Evolutionary conservation across 2,113 vertebrate genomes (phyloP), one percentile per base, ranked within the genome.

Genomic region (pig (Sus scrofa)): DNA sequence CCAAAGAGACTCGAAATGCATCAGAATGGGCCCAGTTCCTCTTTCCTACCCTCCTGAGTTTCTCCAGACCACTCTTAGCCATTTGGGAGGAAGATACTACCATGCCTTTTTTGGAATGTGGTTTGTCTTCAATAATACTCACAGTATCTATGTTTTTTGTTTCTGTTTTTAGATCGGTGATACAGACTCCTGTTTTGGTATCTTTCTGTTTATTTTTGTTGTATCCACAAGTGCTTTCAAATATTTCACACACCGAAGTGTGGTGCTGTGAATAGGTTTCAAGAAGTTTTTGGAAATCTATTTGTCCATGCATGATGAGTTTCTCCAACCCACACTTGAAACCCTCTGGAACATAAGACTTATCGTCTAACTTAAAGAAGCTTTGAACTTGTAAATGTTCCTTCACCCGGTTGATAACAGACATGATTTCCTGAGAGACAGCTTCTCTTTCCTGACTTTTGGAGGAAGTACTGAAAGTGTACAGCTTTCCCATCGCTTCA

Each of bases 111-210:
- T 70, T 86, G 56, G 39, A 77, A 56, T 5, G 4, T 2, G 0
- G 24, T 30, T 3, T 84, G 50, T 98, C 97, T 63, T 98, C 98
- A 0, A 97, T 68, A 27, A 37, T 20, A 70, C 97, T 98, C n/a
- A 96, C 44, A 0, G 98, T 98, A 70, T 98, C 98, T 7, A 79
- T 1, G 7, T 44, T 98, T 94, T 95, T 97, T 0, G 98, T 98
- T 74, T 99, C 99, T 4, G 99, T 99, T 91, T 98, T 99, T 22
- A 99, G 94, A 1, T 99, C 95, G 0, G 99, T 99, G 91, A 99
- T 97, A 83, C 99, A 99, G 34, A 97, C 60, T 62, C 97, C 98
- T 1, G n/a, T n/a, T 60, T 95, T 89, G 6, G 30, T 30, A 34
- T 87, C 97, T 86, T 94, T 89, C 0, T 27, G 77, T 0, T n/a